Percentiles rank a stretch among this genome's conserved stretches.
These are phyloP conservation scores for Microctenopoma stevenorrisi DNA, from an alignment of 2,797 vertebrate species.

Conservation along the genomic window DNA sequence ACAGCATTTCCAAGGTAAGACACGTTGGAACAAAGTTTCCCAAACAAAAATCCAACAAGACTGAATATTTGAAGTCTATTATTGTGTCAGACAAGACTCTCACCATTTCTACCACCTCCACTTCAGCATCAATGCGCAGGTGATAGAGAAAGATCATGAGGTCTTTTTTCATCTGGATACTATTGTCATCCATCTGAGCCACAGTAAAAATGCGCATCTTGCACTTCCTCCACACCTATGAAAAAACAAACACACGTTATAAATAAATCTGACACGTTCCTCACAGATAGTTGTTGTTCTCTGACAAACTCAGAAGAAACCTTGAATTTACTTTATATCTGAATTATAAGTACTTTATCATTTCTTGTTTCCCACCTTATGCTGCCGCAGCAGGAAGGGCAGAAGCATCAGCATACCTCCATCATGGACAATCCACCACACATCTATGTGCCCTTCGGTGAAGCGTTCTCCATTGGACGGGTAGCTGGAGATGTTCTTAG, in stretches of 20 bases:
- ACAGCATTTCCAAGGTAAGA: too few relatives aligned
- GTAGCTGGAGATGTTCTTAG: slow-evolving; percentile 95
- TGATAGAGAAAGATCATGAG: slow-evolving; percentile 96
- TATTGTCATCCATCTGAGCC: slow-evolving; percentile 98
- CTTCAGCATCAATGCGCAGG: slow-evolving; percentile 92
- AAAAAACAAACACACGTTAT: slow-evolving; percentile 6
- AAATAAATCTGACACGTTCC: background rate
- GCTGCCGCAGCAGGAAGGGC: slow-evolving; percentile 96
- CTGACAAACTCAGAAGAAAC: background rate
- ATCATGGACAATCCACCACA: slow-evolving; percentile 99
- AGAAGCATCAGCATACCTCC: slow-evolving; percentile 99
- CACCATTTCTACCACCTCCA: slow-evolving; percentile 99
- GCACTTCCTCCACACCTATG: slow-evolving; percentile 97
- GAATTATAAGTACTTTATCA: background rate
- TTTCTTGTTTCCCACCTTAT: slow-evolving; percentile 86
- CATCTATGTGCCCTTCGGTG: slow-evolving; percentile 95
- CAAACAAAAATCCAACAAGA: background rate
- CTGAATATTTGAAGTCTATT: background rate
- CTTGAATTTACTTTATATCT: background rate
- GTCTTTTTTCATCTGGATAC: slow-evolving; percentile 99
- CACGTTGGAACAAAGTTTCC: background rate
- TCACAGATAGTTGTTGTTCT: background rate
- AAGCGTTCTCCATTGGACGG: slow-evolving; percentile 97
- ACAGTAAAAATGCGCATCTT: slow-evolving; percentile 99
- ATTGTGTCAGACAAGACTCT: slow-evolving; percentile 61